Percentiles rank a stretch among this genome's conserved stretches.
These are phyloP conservation scores for Fragum sueziense DNA, from an alignment of 2,888 invertebrate species.

Conservation along the genomic window DNA sequence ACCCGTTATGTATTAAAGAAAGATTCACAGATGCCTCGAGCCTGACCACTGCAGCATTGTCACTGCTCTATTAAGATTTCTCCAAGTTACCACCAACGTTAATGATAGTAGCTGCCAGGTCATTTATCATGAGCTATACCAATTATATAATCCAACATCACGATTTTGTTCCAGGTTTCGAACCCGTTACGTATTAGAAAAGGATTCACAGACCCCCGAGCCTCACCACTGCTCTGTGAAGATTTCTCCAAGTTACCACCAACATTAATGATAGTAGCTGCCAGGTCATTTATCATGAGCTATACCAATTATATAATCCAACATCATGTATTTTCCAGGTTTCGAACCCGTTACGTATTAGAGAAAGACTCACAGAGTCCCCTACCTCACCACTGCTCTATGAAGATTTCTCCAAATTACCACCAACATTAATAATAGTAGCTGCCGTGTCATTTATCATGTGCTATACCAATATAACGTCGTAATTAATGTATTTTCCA, in stretches of 20 bases:
- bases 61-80: conserved; percentile 68
- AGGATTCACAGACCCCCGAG: conserved; percentile 50
- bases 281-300: too few relatives aligned
- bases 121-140: too few relatives aligned
- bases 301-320: too few relatives aligned
- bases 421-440: conserved; percentile 77
- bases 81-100: conserved; percentile 74
- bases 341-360: conserved; percentile 53
- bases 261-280: conserved; percentile 76
- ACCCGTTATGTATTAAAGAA: conserved; percentile 55
- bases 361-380: conserved; percentile 53
- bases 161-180: conserved; percentile 58
- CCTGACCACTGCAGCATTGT: conserved; percentile 60
- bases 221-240: conserved; percentile 62
- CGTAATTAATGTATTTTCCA: too few relatives aligned
- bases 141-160: too few relatives aligned
- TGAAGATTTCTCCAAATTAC: conserved; percentile 69
- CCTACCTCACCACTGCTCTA: conserved; percentile 62
- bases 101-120: conserved; percentile 78
- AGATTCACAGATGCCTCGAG: conserved; percentile 51
- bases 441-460: too few relatives aligned
- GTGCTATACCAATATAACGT: too few relatives aligned
- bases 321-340: too few relatives aligned
- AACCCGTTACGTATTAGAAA: conserved; percentile 55
- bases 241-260: conserved; percentile 74